Percentiles rank a stretch among this genome's conserved stretches.
These are phyloP conservation scores for Hypomecis punctinalis DNA, from an alignment of 2,888 invertebrate species.

Conservation along the genomic window DNA sequence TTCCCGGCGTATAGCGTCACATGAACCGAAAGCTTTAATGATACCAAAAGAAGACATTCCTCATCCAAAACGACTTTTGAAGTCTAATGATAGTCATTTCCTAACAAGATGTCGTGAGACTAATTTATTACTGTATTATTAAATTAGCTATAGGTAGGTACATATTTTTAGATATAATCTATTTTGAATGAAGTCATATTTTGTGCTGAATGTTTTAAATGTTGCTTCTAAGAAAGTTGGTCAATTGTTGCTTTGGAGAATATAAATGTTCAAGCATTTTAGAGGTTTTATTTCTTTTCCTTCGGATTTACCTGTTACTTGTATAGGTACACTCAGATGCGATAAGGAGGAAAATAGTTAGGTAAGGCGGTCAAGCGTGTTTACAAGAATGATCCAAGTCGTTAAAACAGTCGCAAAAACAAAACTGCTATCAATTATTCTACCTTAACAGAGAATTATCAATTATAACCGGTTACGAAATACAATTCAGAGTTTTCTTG, in stretches of 20 bases:
- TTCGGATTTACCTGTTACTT: slow-evolving; percentile 2
- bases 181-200: slow-evolving; percentile 43
- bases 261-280: slow-evolving; percentile 43
- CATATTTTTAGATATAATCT: slow-evolving; percentile 46
- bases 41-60: slow-evolving; percentile 46
- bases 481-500: background rate
- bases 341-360: slow-evolving; percentile 29
- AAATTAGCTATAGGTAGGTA: slow-evolving; percentile 20
- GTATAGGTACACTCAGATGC: background rate
- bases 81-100: slow-evolving; percentile 8
- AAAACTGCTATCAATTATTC: too few species aligned
- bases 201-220: slow-evolving; percentile 50
- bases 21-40: slow-evolving; percentile 45
- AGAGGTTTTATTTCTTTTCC: slow-evolving; percentile 12
- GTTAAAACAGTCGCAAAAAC: slow-evolving; percentile 1
- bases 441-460: background rate
- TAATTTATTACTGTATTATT: slow-evolving; percentile 37
- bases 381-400: background rate
- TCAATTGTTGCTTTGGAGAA: slow-evolving; percentile 57
- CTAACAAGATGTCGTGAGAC: slow-evolving; percentile 20
- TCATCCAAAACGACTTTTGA: slow-evolving; percentile 32
- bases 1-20: slow-evolving; percentile 68
- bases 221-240: slow-evolving; percentile 50
- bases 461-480: background rate
- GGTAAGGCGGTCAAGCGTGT: slow-evolving; percentile 10